Conservation (phyloP, 2,888 invertebrate genomes). For the Myathropa florea region DNA sequence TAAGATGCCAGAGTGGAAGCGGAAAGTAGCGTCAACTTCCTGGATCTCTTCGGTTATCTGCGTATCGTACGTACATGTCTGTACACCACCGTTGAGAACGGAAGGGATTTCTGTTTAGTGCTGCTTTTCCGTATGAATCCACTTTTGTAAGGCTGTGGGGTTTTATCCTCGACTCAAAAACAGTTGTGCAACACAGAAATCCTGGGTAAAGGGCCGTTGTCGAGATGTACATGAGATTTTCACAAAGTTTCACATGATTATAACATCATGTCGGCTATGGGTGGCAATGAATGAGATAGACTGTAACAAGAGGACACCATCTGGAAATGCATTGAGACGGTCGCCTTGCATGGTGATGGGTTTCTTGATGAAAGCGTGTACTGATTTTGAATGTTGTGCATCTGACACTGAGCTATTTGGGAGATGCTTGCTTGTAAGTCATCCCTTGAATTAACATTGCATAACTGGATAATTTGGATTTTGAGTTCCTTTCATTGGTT, state of each 20-base stretch:
- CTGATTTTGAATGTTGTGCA: neutral
- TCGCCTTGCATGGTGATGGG: neutral
- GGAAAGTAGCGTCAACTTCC: neutral
- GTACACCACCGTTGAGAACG: neutral
- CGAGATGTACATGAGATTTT: neutral
- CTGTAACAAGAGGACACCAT: neutral
- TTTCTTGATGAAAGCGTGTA: neutral
- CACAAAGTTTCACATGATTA: neutral
- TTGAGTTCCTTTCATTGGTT: neutral
- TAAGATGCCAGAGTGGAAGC: neutral
- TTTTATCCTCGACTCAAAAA: neutral
- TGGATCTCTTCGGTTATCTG: neutral
- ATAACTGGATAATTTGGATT: neutral
- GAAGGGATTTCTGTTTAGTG: neutral
- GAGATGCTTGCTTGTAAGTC: neutral
- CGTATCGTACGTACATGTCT: neutral
- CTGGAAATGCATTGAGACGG: neutral
- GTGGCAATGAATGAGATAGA: neutral
- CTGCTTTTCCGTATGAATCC: neutral
- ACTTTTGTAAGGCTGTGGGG: neutral
- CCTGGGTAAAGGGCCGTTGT: neutral
- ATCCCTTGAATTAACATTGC: neutral
- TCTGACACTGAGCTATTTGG: neutral
- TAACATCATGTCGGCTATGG: neutral
- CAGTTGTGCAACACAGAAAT: neutral